A percentile compares a stretch with the other conserved stretches of the same genome.
phyloP scores from a whole-genome alignment of 2,888 invertebrate species.

The Rhynchonema sp. region DNA sequence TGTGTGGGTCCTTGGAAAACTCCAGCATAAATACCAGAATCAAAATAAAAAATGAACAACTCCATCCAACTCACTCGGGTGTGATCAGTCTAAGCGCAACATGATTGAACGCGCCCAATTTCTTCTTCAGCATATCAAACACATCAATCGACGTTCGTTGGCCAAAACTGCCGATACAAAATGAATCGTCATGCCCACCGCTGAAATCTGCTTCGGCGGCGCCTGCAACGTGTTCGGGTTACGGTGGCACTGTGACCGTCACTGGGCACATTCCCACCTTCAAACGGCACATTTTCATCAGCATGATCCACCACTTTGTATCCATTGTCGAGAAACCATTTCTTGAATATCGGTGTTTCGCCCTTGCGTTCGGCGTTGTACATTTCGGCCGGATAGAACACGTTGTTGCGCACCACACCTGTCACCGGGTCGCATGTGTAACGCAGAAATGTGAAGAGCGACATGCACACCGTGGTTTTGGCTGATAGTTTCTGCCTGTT shows the following conservation, averaged over 20 bases:
- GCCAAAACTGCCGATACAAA: slow-evolving; percentile 7
- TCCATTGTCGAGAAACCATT: slow-evolving; percentile 2
- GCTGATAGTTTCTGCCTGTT: no score
- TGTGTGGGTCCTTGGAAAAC: not conserved
- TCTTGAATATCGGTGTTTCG: not conserved
- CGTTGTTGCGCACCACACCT: not conserved
- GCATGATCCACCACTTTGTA: not conserved
- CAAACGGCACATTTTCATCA: not conserved
- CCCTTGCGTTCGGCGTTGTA: not conserved
- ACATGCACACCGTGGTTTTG: no score
- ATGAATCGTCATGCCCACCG: not conserved
- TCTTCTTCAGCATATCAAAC: not conserved
- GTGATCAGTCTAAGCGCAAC: no score
- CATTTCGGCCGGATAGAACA: slow-evolving; percentile 1
- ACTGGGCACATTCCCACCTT: not conserved
- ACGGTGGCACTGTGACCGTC: no score
- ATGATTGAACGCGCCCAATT: not conserved
- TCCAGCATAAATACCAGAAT: not conserved
- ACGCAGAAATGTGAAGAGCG: no score
- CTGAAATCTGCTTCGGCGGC: slow-evolving; percentile 6
- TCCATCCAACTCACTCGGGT: no score
- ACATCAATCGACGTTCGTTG: slow-evolving; percentile 1
- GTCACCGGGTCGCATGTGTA: no score
- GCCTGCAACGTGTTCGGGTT: slow-evolving; percentile 2
- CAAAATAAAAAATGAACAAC: not conserved